These are phyloP conservation scores for Oreocharis arfaki DNA, from an alignment of 2,113 vertebrate species.

Conservation along the genomic window DNA sequence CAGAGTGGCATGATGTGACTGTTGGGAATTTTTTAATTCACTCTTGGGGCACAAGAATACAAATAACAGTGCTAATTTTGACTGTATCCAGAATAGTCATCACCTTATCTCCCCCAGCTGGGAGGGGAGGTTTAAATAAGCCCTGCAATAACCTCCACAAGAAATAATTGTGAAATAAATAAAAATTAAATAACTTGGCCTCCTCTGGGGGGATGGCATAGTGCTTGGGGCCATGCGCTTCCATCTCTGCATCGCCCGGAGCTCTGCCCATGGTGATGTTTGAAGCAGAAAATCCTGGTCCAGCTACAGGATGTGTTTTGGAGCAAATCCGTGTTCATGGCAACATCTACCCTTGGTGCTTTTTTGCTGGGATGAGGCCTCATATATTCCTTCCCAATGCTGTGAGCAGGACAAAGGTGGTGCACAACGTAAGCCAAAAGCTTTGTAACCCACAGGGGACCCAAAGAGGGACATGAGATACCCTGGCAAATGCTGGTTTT, in stretches of 20 bases:
- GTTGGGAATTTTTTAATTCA: conserved; percentile 23
- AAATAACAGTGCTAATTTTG: conserved; percentile 51
- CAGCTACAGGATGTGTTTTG: not conserved
- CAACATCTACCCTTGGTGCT: not conserved
- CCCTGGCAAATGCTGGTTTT: not conserved
- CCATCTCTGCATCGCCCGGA: not conserved
- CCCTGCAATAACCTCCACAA: not conserved
- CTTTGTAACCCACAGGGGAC: not conserved
- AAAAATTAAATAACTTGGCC: not conserved
- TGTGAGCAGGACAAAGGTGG: not conserved
- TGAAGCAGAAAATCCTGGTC: not conserved
- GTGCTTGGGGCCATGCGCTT: fast-evolving
- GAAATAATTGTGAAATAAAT: not conserved
- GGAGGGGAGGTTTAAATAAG: not conserved
- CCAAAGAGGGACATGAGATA: not conserved
- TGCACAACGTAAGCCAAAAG: not conserved
- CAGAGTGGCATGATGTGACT: conserved; percentile 6
- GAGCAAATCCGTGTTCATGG: not conserved
- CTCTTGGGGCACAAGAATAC: not conserved
- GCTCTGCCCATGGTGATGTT: not conserved
- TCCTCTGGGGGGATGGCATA: not conserved
- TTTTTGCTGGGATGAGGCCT: not conserved
- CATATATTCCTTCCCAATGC: not conserved
- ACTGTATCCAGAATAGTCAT: conserved; percentile 27
- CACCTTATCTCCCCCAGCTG: conserved; percentile 6